Base-by-base conservation (phyloP, 64 coral and sea anemone species). In the Dendrophyllia cribrosa region DNA sequence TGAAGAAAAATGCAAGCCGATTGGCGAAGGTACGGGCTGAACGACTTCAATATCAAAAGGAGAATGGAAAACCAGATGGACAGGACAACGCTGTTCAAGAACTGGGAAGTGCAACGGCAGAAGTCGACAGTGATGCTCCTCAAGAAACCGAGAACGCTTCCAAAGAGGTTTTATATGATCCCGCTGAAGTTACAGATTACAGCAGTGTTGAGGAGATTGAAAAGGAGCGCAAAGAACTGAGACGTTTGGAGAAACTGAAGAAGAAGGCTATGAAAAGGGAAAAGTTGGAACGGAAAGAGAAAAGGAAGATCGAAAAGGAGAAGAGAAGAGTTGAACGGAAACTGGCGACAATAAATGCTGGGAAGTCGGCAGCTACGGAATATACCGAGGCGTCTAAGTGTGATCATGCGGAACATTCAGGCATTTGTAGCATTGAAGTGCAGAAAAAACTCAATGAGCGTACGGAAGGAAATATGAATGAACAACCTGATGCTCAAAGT, bases 231-330 rank as follows among this genome's bases (percentile, higher is more conserved):
- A 77, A 77, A 52, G 20, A 77, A 77, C 20, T 56, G 7, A 55
- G 75, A 56, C 75, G 75, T 4, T 49, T 77, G 20, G 75, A 77
- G 75, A 77, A 24, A 56, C 46, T 55, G 48, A 7, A 77, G 51
- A 77, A 55, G 20, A 48, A 77, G 17, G 75, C 75, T 19, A 77
- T 55, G 9, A 77, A 77, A 56, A 52, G 50, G 55, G 75, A 77
- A 50, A 77, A 56, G 48, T 23, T 52, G 21, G 75, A 77, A 55
- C 45, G 51, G n/a, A 77, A 50, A 12, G 51, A 23, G 48, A 48
- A 21, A 55, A 77, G 24, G 14, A 77, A 77, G 20, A 22, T 56
- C 17, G 75, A 48, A 77, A 77, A 77, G 21, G 49, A 56, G 19
- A 77, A 77, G 17, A 50, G 75, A 22, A 77, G 55, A 22, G 75